These are phyloP conservation scores for Macrophya alboannulata DNA, from an alignment of 2,888 invertebrate species.

Conservation along the genomic window DNA sequence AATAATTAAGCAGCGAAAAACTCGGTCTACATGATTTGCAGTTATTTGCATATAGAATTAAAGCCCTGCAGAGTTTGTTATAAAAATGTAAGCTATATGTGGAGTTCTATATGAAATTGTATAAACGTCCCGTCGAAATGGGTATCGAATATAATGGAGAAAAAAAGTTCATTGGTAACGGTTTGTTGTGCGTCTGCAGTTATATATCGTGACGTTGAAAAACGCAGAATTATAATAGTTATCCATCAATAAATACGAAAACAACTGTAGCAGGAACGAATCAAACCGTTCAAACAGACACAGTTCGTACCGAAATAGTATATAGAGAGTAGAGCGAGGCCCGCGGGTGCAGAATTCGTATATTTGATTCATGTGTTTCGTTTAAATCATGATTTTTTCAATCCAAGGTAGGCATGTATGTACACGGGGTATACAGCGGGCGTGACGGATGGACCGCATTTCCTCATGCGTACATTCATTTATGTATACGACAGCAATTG, in stretches of 20 bases:
- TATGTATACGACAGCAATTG: conserved; percentile 14
- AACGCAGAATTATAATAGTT: conserved; percentile 6
- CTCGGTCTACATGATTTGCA: no score
- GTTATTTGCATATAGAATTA: no score
- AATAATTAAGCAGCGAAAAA: no score
- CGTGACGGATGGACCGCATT: conserved; percentile 39
- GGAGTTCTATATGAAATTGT: no score
- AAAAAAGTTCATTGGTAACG: not conserved
- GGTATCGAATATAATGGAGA: not conserved
- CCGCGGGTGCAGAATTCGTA: not conserved
- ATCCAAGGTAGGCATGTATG: not conserved
- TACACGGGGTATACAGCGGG: not conserved
- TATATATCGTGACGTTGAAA: not conserved
- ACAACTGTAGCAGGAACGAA: conserved; percentile 37
- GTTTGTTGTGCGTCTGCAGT: conserved; percentile 13
- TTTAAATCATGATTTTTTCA: conserved; percentile 44
- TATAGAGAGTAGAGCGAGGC: not conserved
- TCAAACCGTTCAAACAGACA: conserved; percentile 43
- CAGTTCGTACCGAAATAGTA: conserved; percentile 11
- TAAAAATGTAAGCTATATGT: no score
- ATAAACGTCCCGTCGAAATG: not conserved
- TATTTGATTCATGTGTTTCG: conserved; percentile 37
- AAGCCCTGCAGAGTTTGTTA: no score
- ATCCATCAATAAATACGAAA: conserved; percentile 41
- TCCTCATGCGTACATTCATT: conserved; percentile 14